phyloP scores from a whole-genome alignment of 2,797 vertebrate genomes.

The Pteronotus mesoamericanus region DNA sequence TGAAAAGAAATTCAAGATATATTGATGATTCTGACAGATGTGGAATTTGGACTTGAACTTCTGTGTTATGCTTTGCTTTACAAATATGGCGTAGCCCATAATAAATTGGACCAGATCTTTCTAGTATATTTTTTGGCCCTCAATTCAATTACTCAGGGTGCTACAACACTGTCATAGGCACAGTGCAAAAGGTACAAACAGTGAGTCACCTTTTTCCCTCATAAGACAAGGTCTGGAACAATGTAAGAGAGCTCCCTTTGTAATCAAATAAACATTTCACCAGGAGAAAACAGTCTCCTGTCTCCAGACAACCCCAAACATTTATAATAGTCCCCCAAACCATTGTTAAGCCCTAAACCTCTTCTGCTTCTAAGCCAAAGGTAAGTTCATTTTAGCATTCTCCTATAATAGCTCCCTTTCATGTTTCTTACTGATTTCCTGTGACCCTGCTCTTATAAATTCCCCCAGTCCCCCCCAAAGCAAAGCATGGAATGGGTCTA shows the following conservation, averaged over 20 bases:
- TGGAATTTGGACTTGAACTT: neutral
- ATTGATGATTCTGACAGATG: neutral
- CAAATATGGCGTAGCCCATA: neutral
- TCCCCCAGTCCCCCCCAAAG: neutral
- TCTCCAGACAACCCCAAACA: neutral
- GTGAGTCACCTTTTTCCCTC: neutral
- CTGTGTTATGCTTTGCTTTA: slow-evolving; percentile 11
- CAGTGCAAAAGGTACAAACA: neutral
- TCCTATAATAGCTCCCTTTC: neutral
- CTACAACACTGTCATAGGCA: neutral
- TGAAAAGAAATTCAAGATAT: slow-evolving; percentile 14
- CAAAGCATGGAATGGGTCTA: neutral
- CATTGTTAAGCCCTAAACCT: neutral
- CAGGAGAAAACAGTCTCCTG: neutral
- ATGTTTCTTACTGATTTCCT: neutral
- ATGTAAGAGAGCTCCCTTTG: neutral
- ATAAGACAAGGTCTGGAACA: neutral
- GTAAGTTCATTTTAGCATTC: neutral
- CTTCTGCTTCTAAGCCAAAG: neutral
- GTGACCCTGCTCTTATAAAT: neutral
- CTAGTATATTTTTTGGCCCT: neutral
- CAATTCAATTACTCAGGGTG: neutral
- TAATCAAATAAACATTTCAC: neutral
- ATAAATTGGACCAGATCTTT: neutral
- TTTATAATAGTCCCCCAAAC: neutral